A percentile compares a stretch with the other conserved stretches of the same genome.
phyloP scores from a whole-genome alignment of 2,888 invertebrate species.

The Conus canariensis region DNA sequence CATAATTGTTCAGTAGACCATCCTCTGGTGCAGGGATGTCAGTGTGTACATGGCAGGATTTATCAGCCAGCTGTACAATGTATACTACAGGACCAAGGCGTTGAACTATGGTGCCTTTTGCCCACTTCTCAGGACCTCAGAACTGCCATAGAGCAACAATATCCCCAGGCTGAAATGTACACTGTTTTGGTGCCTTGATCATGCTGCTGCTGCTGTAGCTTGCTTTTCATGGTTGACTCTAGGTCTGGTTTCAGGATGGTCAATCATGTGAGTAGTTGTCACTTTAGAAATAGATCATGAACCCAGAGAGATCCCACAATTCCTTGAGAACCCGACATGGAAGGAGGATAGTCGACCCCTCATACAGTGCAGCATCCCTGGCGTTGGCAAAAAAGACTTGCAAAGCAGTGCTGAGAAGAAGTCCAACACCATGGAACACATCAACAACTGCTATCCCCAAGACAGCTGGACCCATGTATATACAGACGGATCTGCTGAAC shows the following conservation, averaged over 20 bases:
- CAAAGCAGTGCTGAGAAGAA: no score
- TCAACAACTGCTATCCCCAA: no score
- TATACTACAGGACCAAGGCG: not conserved
- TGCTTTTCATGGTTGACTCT: no score
- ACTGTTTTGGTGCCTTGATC: not conserved
- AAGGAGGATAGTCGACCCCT: no score
- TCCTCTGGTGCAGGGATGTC: not conserved
- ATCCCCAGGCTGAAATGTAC: not conserved
- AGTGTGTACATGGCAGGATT: not conserved
- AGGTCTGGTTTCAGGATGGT: not conserved
- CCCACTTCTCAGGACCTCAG: conserved; percentile 19
- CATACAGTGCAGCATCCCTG: no score
- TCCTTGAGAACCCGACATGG: no score
- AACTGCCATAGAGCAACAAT: not conserved
- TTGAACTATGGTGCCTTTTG: not conserved
- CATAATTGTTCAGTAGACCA: not conserved
- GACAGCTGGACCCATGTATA: no score
- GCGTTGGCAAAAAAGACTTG: no score
- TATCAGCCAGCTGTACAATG: not conserved
- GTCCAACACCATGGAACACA: no score
- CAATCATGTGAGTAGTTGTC: not conserved
- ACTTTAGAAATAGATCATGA: not conserved
- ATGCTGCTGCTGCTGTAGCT: no score
- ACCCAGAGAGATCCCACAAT: no score
- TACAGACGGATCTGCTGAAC: no score